Conservation (phyloP, 2,888 invertebrate species). For the Netelia inedita region DNA sequence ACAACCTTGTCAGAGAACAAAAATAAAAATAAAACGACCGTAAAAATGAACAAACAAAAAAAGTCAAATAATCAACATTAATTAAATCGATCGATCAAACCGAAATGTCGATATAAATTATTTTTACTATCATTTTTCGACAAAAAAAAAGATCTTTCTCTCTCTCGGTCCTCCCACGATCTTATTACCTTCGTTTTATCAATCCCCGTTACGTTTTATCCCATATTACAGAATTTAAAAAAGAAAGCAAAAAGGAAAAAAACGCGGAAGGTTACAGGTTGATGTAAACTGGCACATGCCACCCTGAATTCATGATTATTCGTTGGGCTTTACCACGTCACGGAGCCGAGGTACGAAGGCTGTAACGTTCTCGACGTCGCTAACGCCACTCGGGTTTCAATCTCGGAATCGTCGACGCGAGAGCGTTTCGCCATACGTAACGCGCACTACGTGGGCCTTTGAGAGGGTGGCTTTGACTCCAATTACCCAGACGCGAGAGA, state of each 20-base stretch:
- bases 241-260: neutral
- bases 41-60: no score
- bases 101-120: neutral
- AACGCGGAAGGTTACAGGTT: neutral
- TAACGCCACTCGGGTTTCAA: conserved; percentile 54
- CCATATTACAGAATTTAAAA: neutral
- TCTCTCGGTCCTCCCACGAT: neutral
- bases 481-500: conserved; percentile 47
- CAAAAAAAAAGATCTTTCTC: neutral
- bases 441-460: conserved; percentile 8
- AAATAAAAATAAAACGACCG: no score
- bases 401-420: conserved; percentile 43
- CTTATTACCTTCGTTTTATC: no score
- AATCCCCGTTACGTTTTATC: conserved; percentile 39
- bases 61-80: no score
- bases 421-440: neutral
- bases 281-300: conserved; percentile 12
- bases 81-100: no score
- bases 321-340: conserved; percentile 1
- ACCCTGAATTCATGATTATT: conserved; percentile 48
- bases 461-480: conserved; percentile 54
- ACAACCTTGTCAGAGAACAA: no score
- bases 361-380: conserved; percentile 1
- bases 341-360: neutral
- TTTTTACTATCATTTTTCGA: neutral